Evolutionary conservation across 2,797 vertebrate genomes (phyloP), one percentile per base, ranked within the genome.

Genomic region (Falco naumanni): DNA sequence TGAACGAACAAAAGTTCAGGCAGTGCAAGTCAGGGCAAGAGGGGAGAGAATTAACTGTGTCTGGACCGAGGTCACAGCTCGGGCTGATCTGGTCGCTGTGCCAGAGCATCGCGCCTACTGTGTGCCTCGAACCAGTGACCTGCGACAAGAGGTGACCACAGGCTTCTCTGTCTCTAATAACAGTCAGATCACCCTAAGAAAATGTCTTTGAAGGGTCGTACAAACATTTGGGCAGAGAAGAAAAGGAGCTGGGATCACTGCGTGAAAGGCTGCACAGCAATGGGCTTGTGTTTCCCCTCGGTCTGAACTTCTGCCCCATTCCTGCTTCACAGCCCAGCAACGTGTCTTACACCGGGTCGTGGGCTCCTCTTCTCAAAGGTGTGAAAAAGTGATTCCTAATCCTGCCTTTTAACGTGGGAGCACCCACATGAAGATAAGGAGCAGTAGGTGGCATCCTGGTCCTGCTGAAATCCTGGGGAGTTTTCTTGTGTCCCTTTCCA

Each of bases 1-100:
- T 84, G 87, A 89, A 95, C 0, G 76, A 94, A 63, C 75, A 71
- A 78, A 88, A 95, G 94, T 96, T 96, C 96, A 95, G 70, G 91
- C 90, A 91, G 86, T 26, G 57, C 87, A 69, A 94, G 68, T 85
- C 83, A 93, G 75, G 89, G 81, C 76, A 71, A 47, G 89, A 76
- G 53, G 65, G 31, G 59, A 90, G 75, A 79, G 75, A 90, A 92
- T 60, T 28, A 66, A 37, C 54, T 2, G 0, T 20, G 66, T 57
- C 87, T 48, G 87, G 75, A 48, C 54, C 0, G 3, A 84, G 81
- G 71, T 83, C 93, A 61, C 10, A 6, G 48, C 34, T 28, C 2
- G 5, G 72, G 43, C 57, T 75, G 84, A 12, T 45, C 16, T 0
- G 1, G 15, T 53, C 0, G 3, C 81, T 26, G 34, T 31, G 68